A percentile compares a stretch with the other conserved stretches of the same genome.
Evolutionary conservation across 2,797 vertebrate genomes (phyloP).

Genomic region (Triplophysa yarkandensis): DNA sequence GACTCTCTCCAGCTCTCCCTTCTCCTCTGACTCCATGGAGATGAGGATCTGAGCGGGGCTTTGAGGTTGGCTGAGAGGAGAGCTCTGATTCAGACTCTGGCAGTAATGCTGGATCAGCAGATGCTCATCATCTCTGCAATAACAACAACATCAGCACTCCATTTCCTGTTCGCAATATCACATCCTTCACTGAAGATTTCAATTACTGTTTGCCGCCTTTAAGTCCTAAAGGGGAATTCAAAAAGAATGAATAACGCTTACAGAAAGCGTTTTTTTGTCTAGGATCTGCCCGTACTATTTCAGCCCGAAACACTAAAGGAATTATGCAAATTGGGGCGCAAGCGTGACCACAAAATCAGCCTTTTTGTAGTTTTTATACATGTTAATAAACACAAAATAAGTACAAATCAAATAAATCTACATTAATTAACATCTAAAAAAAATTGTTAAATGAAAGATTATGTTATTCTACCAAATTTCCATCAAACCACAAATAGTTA

Average conservation of each 20-base stretch:
- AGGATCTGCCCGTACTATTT: background rate
- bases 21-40: slow-evolving; percentile 98
- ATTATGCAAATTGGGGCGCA: background rate
- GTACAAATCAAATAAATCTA: no score
- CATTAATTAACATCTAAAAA: no score
- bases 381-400: no score
- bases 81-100: slow-evolving; percentile 99
- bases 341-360: background rate
- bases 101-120: slow-evolving; percentile 99
- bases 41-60: slow-evolving; percentile 99
- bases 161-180: slow-evolving; percentile 21
- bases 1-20: slow-evolving; percentile 96
- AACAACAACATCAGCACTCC: slow-evolving; percentile 11
- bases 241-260: background rate
- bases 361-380: no score
- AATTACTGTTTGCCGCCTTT: slow-evolving; percentile 13
- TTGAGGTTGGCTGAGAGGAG: slow-evolving; percentile 95
- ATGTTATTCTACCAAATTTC: background rate
- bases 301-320: background rate
- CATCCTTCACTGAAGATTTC: slow-evolving; percentile 6
- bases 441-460: no score
- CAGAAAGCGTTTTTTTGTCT: background rate
- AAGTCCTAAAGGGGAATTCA: slow-evolving; percentile 6
- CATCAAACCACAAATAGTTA: background rate
- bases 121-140: slow-evolving; percentile 97